Evolutionary conservation across 1,140 invertebrate genomes (phyloP), one percentile per base, ranked within the genome.

Genomic region (Diuraphis noxia): DNA sequence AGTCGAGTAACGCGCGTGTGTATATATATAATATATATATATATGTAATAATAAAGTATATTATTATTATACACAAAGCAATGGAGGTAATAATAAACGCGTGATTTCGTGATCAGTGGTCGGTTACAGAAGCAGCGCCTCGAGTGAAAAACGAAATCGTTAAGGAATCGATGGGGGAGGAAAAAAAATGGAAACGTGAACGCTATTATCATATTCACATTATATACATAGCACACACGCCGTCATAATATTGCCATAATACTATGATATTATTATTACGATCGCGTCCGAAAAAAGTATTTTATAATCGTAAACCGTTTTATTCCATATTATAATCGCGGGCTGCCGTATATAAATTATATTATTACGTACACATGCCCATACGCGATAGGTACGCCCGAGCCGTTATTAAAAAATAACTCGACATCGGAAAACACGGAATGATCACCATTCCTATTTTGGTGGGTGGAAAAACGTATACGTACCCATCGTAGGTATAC

Each of bases 81-180:
- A 4, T 38, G 34, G 34, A 79, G 77, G 36, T 72, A 72, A 72
- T 6, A 82, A 36, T n/a, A 49, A 86, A 34, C n/a, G 43, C 41
- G 43, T 49, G 84, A 86, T 49, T 86, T 86, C 84, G 43, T 49
- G 84, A 85, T 46, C 84, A 72, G 56, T n/a, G 81, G 25, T 41
- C 81, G 81, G 40, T 82, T 82, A 82, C 81, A 41, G 81, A 82
- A 82, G 81, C 81, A 41, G 13, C 40, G 81, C 81, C 81, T 82
- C 81, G 81, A 41, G 81, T 82, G 40, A 82, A 38, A 81, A 82
- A 82, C 81, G 81, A 82, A 82, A 82, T 82, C 79, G 79, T 82
- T 13, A 19, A 82, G 40, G 40, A n/a, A 82, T 82, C 40, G 81
- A 82, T 82, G 10, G 25, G 40, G 38, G 56, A 41, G 13, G 81